Base-by-base conservation (phyloP, 2,113 vertebrate species). In the Phylloscopus trochilus region DNA sequence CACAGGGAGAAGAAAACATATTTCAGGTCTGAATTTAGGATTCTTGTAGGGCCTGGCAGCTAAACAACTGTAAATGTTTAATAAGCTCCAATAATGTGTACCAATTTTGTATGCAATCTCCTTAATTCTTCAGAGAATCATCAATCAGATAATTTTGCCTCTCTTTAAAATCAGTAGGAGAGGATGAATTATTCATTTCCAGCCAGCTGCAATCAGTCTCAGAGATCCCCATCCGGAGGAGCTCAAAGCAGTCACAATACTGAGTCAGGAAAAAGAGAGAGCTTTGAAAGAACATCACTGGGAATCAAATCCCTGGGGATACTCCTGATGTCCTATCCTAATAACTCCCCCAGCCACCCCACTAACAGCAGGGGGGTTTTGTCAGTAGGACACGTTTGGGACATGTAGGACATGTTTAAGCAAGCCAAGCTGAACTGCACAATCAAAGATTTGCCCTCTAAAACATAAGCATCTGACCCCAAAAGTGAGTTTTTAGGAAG, bases 151-250 rank as follows among this genome's bases (percentile, higher is more conserved):
- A 81, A 81, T 75, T 95, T 75, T 78, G n/a, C 83, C 73, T 87
- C 76, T 83, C 76, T 89, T 77, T 59, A 86, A 90, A 88, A 81
- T 83, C 87, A 82, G 91, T 47, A 55, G 69, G 73, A 92, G 80
- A 89, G 52, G 67, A 92, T 95, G 77, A 95, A 94, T 96, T 93
- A 96, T 89, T 97, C 43, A 91, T 93, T 81, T 92, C 31, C 64
- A 92, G 35, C 11, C 51, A 89, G 59, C 77, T 92, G 87, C 80
- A 94, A 43, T 80, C 86, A 86, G 86, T 28, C 75, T 80, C 43
- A 51, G 85, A 83, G 75, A 70, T 80, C 69, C 53, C 67, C 46
- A 49, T 41, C 46, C 1, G 1, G 67, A 85, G 69, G 27, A 92
- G 24, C 80, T 92, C 60, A 74, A 93, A 94, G 60, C 86, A 81